Evolutionary conservation across 2,888 invertebrate genomes (phyloP).

Genomic region (Nyleta sp.): DNA sequence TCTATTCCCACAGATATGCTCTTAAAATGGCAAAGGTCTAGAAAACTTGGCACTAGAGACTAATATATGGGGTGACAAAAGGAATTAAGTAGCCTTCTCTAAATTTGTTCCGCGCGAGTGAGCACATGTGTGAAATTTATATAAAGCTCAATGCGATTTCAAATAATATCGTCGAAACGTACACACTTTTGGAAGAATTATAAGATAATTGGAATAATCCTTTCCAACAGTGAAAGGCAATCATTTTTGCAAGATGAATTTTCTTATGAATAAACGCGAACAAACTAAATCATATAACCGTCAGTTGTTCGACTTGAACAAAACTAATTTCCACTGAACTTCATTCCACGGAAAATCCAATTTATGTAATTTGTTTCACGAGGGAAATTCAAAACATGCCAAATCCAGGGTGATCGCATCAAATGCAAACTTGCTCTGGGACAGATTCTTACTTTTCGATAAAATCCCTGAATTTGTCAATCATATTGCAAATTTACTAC

Average conservation of each 20-base stretch:
- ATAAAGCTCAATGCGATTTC: conserved; percentile 40
- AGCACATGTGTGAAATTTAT: conserved; percentile 50
- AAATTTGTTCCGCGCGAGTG: conserved; percentile 50
- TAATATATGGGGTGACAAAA: conserved; percentile 51
- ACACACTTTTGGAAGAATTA: neutral
- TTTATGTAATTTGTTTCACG: conserved; percentile 7
- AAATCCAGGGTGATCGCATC: too few relatives aligned
- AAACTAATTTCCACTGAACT: conserved; percentile 3
- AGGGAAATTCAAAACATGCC: too few relatives aligned
- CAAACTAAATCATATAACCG: neutral
- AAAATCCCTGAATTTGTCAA: neutral
- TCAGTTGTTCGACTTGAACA: neutral
- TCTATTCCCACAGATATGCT: conserved; percentile 31
- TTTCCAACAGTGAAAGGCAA: neutral
- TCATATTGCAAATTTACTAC: conserved; percentile 1
- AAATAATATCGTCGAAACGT: conserved; percentile 1
- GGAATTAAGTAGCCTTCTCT: conserved; percentile 52
- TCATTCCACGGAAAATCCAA: neutral
- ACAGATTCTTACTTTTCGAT: neutral
- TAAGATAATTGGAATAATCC: neutral
- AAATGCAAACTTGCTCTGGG: too few relatives aligned
- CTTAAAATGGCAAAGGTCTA: conserved; percentile 36
- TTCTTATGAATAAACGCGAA: neutral
- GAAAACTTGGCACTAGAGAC: conserved; percentile 43
- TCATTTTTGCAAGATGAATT: neutral